Percentiles rank a stretch among this genome's conserved stretches.
Evolutionary conservation across 2,888 invertebrate genomes (phyloP).

Genomic region (Dasypogon diadema): DNA sequence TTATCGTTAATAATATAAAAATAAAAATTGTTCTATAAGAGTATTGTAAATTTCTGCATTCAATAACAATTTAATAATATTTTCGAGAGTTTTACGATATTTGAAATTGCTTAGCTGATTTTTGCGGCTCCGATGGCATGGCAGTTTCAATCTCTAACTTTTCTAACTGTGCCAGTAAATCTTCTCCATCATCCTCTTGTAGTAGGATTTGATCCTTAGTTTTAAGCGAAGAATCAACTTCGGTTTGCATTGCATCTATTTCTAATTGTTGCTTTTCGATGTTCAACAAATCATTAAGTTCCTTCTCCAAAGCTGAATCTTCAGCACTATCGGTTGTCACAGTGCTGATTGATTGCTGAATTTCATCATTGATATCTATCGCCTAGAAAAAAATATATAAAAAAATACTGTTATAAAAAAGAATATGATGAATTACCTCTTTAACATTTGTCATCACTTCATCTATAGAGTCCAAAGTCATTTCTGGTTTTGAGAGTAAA

Average conservation of each 20-base stretch:
- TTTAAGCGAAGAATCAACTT: background rate
- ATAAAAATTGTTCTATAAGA: no score
- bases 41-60: no score
- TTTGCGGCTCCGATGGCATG: background rate
- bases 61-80: no score
- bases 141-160: background rate
- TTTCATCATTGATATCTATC: slow-evolving; percentile 71
- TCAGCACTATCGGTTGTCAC: slow-evolving; percentile 71
- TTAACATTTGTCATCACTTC: slow-evolving; percentile 80
- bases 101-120: background rate
- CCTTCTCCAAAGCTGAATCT: slow-evolving; percentile 76
- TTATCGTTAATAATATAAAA: no score
- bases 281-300: slow-evolving; percentile 73
- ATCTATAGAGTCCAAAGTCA: slow-evolving; percentile 78
- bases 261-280: background rate
- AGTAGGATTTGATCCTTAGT: background rate
- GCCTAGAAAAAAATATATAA: slow-evolving; percentile 40
- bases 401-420: slow-evolving; percentile 26
- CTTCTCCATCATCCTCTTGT: background rate
- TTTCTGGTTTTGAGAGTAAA: slow-evolving; percentile 73
- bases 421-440: slow-evolving; percentile 70
- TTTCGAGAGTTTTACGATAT: background rate
- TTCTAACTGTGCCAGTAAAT: slow-evolving; percentile 29
- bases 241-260: background rate
- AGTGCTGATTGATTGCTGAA: slow-evolving; percentile 70